A percentile compares a stretch with the other conserved stretches of the same genome.
Conservation (phyloP, 2,113 vertebrate genomes). For the Sprattus sprattus region DNA sequence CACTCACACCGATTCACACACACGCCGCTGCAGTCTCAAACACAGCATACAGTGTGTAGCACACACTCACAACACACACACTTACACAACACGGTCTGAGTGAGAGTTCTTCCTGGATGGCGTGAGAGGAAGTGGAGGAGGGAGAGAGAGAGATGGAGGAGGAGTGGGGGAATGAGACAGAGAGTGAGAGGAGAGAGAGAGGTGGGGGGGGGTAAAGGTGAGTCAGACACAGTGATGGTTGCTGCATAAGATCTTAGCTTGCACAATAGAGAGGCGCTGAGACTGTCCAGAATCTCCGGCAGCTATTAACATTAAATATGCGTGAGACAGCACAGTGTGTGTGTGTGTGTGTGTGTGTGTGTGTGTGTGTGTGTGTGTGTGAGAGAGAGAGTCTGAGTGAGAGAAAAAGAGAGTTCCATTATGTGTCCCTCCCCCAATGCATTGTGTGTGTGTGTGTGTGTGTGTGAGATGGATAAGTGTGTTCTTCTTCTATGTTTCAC, state of each 20-base stretch:
- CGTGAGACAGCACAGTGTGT: not conserved
- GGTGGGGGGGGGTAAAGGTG: not conserved
- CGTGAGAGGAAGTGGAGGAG: conserved; percentile 32
- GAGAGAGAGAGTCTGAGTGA: too few relatives aligned
- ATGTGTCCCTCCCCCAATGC: too few relatives aligned
- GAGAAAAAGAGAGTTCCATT: too few relatives aligned
- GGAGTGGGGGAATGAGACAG: not conserved
- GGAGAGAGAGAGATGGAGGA: conserved; percentile 36
- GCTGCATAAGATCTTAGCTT: not conserved
- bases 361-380: not conserved
- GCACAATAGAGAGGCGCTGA: not conserved
- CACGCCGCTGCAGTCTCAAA: too few relatives aligned
- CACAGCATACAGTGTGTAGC: not conserved
- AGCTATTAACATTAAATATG: not conserved
- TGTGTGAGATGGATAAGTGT: not conserved
- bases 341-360: conserved; percentile 7
- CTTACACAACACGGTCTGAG: conserved; percentile 72
- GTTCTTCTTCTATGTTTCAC: not conserved
- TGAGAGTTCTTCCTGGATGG: conserved; percentile 63
- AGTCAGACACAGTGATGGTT: not conserved
- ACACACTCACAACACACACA: too few relatives aligned
- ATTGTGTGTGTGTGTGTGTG: not conserved
- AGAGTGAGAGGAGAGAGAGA: not conserved
- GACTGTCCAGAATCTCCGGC: not conserved
- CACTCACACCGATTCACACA: too few relatives aligned